These are phyloP conservation scores for Isoperla grammatica DNA, from an alignment of 2,888 invertebrate species.

Conservation along the genomic window DNA sequence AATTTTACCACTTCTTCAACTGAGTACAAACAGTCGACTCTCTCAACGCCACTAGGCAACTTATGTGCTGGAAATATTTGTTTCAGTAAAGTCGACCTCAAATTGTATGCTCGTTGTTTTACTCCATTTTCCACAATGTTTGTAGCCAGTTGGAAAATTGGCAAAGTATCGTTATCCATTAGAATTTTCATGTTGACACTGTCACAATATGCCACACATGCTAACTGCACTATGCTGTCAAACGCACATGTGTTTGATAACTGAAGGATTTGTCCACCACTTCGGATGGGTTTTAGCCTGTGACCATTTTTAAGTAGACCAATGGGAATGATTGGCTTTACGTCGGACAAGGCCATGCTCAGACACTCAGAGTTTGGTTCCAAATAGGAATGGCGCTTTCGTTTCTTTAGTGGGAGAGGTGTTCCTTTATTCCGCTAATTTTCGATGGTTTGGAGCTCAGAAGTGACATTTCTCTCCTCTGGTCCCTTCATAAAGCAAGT, in stretches of 20 bases:
- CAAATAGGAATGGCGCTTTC: not conserved
- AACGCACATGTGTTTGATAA: conserved; percentile 1
- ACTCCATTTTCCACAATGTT: not conserved
- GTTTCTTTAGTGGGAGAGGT: conserved; percentile 2
- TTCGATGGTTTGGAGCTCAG: not conserved
- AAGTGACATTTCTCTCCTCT: no score
- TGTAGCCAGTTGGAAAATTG: conserved; percentile 10
- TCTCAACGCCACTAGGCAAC: not conserved
- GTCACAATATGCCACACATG: not conserved
- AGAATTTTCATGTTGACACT: not conserved
- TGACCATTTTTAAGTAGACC: not conserved
- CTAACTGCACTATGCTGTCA: not conserved
- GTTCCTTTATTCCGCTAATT: conserved; percentile 1
- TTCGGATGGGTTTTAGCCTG: not conserved
- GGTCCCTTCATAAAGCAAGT: no score
- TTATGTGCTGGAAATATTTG: not conserved
- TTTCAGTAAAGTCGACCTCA: not conserved
- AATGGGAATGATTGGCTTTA: not conserved
- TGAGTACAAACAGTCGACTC: not conserved
- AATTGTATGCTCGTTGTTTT: not conserved
- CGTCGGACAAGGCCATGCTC: not conserved
- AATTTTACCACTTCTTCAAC: no score
- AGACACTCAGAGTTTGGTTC: conserved; percentile 4
- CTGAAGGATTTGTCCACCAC: not conserved
- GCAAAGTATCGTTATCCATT: not conserved